Conservation (phyloP, 2,113 vertebrate genomes). For the Progne subis region DNA sequence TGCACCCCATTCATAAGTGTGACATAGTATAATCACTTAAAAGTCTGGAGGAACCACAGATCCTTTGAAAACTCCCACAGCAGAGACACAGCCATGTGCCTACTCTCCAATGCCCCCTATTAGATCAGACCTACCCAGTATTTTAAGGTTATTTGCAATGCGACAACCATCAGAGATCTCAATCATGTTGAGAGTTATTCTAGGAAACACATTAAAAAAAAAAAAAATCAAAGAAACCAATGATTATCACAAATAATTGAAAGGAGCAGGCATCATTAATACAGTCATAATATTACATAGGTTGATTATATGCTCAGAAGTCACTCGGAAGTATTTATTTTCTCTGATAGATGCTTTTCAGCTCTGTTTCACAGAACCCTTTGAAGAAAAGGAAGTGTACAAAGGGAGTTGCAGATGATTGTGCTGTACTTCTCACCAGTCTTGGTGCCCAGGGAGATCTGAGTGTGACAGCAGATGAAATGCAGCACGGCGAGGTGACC, state of each 20-base stretch:
- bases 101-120: background rate
- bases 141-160: background rate
- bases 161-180: background rate
- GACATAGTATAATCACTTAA: background rate
- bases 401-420: background rate
- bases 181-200: background rate
- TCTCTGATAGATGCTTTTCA: background rate
- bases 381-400: background rate
- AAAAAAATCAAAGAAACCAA: slow-evolving; percentile 2
- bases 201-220: background rate
- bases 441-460: accelerated
- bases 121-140: background rate
- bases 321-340: slow-evolving; percentile 15
- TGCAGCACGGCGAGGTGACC: accelerated
- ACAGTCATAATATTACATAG: background rate
- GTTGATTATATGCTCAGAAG: background rate
- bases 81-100: background rate
- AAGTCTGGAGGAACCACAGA: background rate
- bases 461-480: accelerated
- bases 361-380: background rate
- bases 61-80: slow-evolving; percentile 20
- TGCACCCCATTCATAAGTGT: slow-evolving; percentile 39
- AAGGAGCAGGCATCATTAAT: background rate
- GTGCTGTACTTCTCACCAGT: background rate
- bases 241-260: background rate